These are phyloP conservation scores for Formica exsecta DNA, from an alignment of 1,140 invertebrate genomes.

Conservation along the genomic window DNA sequence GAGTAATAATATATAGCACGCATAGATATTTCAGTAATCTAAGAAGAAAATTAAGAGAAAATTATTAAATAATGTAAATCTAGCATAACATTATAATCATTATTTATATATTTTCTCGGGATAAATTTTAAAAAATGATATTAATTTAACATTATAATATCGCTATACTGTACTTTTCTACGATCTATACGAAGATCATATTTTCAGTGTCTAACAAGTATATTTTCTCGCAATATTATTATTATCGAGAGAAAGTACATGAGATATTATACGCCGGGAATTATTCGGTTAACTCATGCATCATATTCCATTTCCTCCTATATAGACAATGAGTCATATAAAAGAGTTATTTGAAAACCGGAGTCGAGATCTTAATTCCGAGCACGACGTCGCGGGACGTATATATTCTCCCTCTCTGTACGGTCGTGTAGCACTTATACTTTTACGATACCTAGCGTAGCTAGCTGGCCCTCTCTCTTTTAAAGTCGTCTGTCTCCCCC, in stretches of 20 bases:
- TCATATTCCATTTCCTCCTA: neutral
- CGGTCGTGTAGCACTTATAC: neutral
- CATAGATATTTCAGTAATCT: neutral
- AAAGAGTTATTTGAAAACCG: slow-evolving; percentile 19
- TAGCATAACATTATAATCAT: neutral
- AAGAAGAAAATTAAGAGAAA: neutral
- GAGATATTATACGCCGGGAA: neutral
- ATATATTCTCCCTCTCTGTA: neutral
- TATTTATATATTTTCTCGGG: neutral
- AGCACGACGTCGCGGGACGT: neutral
- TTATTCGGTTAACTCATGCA: neutral
- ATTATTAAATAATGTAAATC: slow-evolving; percentile 1
- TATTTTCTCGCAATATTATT: slow-evolving; percentile 11
- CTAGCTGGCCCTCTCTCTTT: neutral
- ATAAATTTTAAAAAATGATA: too few relatives aligned
- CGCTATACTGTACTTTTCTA: neutral
- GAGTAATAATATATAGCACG: neutral
- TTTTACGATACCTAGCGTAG: slow-evolving; percentile 23
- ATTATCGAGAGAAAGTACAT: slow-evolving; percentile 43
- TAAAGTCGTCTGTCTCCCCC: slow-evolving; percentile 6
- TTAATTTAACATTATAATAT: neutral
- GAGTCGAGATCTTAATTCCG: slow-evolving; percentile 25
- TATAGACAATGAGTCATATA: neutral
- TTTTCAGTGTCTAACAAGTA: neutral
- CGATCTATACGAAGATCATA: neutral